Base-by-base conservation (phyloP, 2,797 vertebrate genomes). In the Neosalanx taihuensis region DNA sequence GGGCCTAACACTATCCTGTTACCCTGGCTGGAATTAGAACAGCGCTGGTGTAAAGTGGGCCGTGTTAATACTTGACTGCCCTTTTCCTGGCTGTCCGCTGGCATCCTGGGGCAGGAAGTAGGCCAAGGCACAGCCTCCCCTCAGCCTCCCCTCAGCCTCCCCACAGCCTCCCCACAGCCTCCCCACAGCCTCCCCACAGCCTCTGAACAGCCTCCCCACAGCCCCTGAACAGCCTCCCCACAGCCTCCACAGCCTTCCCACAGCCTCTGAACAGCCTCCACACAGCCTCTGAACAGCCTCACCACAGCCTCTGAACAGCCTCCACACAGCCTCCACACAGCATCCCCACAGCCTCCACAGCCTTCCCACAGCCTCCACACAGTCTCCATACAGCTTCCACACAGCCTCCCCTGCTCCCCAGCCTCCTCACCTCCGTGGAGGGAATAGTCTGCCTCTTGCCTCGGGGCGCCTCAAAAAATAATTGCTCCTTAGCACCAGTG, bases 391-490 rank as follows among this genome's bases (percentile, higher is more conserved):
- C 35, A 6, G 35, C 35, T 6, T 7, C 35, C 6, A 26, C 23
- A 26, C 35, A 6, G 35, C 35, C 35, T 37, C 35, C 7, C 35
- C 35, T 10, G 35, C 41, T 46, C 2, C 41, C 12, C 41, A 46
- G 41, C 41, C 41, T 46, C 78, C 94, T 91, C 91, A 99, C 98
- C 95, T 98, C 97, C 72, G 92, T 84, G 61, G 86, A 90, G 0
- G 94, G 95, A 87, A 99, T 98, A 66, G 83, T 94, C 84, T 99
- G 97, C 81, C 91, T 95, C 86, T 97, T 99, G 64, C 97, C 98
- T 65, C 98, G 95, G 73, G 97, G 97, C 81, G 98, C 97, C 91
- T 99, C 98, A 70, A 99, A 99, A 88, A 99, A 99, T 81, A 98
- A 89, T 78, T 98, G 97, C 79, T 99, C 97, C 90, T 98, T 99